Evolutionary conservation across 2,797 vertebrate genomes (phyloP), one percentile per base, ranked within the genome.

Genomic region (Benthosema pterotum): DNA sequence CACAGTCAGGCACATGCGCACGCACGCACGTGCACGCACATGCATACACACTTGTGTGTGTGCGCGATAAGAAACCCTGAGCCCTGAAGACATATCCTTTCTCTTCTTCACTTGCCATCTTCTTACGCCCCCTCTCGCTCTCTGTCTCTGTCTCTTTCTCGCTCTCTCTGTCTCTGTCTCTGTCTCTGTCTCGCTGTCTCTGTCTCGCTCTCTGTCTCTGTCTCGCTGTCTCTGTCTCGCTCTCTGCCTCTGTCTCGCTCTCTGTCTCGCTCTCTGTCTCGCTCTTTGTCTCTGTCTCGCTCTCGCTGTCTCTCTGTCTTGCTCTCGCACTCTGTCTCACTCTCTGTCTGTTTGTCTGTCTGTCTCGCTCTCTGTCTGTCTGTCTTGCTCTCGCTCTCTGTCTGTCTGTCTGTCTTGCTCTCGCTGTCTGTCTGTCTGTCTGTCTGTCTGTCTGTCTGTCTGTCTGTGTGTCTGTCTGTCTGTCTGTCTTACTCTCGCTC

Each of bases 71-170:
- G 51, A 22, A 62, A 74, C 53, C 32, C 66, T 60, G 52, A 83
- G 76, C 72, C 83, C 77, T 74, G 73, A 63, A 71, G 84, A 86
- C 66, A 80, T 73, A 74, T 74, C 71, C 58, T 70, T 52, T 75
- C 64, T 56, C 63, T 58, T 57, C 60, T 69, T 71, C 63, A 57
- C 65, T 78, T 56, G 52, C 58, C 56, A 62, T 72, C 58, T 28
- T 60, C 69, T 13, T 14, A 19, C 18, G n/a, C 28, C 38, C 51
- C 25, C 47, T 57, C 38, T 32, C 57, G 32, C 45, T 50, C 45
- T 60, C 3, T 42, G 48, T 62, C 25, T 45, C 12, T 17, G 16
- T 49, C 46, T 48, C 7, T n/a, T 17, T 60, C 71, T 80, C 25
- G n/a, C n/a, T n/a, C n/a, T n/a, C n/a, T n/a, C n/a, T n/a, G 74